Evolutionary conservation across 2,888 invertebrate species (phyloP).

Genomic region (Heteromurus nitidus): DNA sequence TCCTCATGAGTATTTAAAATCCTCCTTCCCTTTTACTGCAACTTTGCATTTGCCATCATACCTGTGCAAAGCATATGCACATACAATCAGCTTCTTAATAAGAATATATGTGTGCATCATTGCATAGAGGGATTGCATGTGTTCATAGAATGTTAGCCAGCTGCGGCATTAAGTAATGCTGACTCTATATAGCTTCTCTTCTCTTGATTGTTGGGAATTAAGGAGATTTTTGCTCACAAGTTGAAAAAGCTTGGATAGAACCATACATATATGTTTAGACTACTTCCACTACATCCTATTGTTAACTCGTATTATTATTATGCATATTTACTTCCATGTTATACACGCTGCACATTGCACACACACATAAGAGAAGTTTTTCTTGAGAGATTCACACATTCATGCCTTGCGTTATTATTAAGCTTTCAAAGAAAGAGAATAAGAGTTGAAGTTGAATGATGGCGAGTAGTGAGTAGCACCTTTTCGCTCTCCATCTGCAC

Average conservation of each 20-base stretch:
- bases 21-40: no score
- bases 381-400: no score
- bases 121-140: neutral
- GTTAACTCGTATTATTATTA: neutral
- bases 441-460: no score
- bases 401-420: no score
- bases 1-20: neutral
- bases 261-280: no score
- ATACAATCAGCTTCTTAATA: neutral
- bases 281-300: neutral
- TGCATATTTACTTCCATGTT: neutral
- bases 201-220: constrained; percentile 17
- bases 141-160: neutral
- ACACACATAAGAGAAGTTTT: no score
- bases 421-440: no score
- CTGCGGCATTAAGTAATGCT: constrained; percentile 7
- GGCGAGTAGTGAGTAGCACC: no score
- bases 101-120: constrained; percentile 5
- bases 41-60: neutral
- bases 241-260: constrained; percentile 3
- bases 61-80: neutral
- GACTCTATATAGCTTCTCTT: no score
- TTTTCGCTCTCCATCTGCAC: neutral
- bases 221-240: constrained; percentile 10
- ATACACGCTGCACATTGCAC: neutral